Evolutionary conservation across 2,888 invertebrate species (phyloP), one percentile per base, ranked within the genome.

Genomic region (Caenorhabditis parvicauda): DNA sequence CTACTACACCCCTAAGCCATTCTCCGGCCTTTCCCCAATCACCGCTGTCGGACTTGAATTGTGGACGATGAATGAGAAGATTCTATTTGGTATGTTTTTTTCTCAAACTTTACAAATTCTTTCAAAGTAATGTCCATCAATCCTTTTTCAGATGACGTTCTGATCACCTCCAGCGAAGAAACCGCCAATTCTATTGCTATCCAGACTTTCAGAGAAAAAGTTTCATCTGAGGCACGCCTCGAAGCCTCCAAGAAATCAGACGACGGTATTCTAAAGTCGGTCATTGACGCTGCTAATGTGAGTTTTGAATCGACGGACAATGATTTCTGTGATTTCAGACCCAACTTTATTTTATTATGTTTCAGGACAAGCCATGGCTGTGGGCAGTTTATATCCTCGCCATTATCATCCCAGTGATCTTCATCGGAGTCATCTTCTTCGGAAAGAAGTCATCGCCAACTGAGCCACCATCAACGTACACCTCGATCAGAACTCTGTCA

Each of bases 1-100:
- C 81, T 94, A 88, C 85, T 98, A 90, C 84, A 89, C 89, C 79
- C 95, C 89, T 54, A 94, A 95, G n/a, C 93, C 89, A 21, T 76
- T 73, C 45, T 64, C 41, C 9, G 74, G 76, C 48, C 62, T 79
- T 14, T 59, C 60, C 21, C 67, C 75, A 24, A 67, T 79, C 28
- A 54, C 70, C 2, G 93, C 95, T 21, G 86, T 98, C 53, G 98
- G 96, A 19, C 88, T 98, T 82, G 98, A 98, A 83, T 85, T 98
- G 65, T 98, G 98, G 98, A 93, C 96, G 4, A 96, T 98, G 92
- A 91, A 92, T 0, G 89, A 90, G 62, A 87, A 88, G 77, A 90
- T 98, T 74, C 84, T 92, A 56, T 98, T 98, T 84, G 98, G 98
- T 84, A 12, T 19, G 19, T n/a, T 27, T 46, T 12, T 45, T 17